Evolutionary conservation across 2,113 vertebrate genomes (phyloP).

Genomic region (Thunnus thynnus): DNA sequence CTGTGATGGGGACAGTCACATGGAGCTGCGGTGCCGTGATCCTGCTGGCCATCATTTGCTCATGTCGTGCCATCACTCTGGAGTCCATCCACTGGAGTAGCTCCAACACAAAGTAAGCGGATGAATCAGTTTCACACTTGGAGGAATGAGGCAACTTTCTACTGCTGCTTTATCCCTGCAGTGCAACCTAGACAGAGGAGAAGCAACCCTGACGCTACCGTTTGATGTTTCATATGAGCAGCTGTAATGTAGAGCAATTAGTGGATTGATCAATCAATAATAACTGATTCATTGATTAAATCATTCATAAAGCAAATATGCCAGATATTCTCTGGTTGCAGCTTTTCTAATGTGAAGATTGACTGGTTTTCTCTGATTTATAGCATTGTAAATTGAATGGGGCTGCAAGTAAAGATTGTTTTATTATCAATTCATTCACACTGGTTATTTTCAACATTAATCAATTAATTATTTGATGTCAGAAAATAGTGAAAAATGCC

Average conservation of each 20-base stretch:
- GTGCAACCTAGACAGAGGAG: not conserved
- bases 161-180: conserved; percentile 11
- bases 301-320: too few relatives aligned
- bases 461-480: not conserved
- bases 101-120: conserved; percentile 77
- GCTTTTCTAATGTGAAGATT: not conserved
- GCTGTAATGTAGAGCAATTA: not conserved
- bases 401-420: too few relatives aligned
- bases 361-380: not conserved
- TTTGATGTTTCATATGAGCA: not conserved
- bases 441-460: not conserved
- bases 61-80: conserved; percentile 68
- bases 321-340: too few relatives aligned
- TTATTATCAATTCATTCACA: too few relatives aligned
- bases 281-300: too few relatives aligned
- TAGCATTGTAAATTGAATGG: not conserved
- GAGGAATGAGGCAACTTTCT: conserved; percentile 10
- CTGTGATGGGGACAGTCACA: conserved; percentile 76
- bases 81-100: conserved; percentile 79
- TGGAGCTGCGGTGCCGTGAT: conserved; percentile 63
- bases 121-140: not conserved
- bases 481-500: not conserved
- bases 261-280: not conserved
- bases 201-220: not conserved
- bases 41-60: conserved; percentile 65